phyloP scores from a whole-genome alignment of 1,140 invertebrate species.

The Chrysomallon squamiferum region DNA sequence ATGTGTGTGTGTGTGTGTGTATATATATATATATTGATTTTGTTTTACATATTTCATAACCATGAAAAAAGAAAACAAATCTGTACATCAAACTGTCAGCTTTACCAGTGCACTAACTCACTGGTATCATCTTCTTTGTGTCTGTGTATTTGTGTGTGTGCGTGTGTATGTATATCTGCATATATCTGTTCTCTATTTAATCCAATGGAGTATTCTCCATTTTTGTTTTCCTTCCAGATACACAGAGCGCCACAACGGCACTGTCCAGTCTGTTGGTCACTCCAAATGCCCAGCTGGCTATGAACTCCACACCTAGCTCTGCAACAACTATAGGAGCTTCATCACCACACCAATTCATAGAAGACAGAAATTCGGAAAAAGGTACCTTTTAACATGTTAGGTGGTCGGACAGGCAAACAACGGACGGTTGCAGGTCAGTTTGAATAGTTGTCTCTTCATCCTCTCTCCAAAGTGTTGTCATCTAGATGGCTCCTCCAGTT shows the following conservation, averaged over 20 bases:
- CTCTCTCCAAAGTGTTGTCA: not conserved
- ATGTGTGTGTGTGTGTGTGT: too few relatives aligned
- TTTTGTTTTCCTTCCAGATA: too few relatives aligned
- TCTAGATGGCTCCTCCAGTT: not conserved
- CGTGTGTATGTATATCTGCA: too few relatives aligned
- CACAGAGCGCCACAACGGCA: conserved; percentile 31
- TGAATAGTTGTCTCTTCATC: not conserved
- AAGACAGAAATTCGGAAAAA: conserved; percentile 23
- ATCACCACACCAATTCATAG: conserved; percentile 15
- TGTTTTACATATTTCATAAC: too few relatives aligned
- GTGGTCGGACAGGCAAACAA: not conserved
- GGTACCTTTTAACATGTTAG: conserved; percentile 15
- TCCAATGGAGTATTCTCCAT: too few relatives aligned
- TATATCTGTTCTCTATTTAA: too few relatives aligned
- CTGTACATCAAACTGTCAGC: too few relatives aligned
- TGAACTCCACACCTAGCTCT: conserved; percentile 32
- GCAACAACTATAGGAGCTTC: conserved; percentile 24
- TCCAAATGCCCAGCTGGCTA: conserved; percentile 33
- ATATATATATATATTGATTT: too few relatives aligned
- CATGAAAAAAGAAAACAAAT: too few relatives aligned
- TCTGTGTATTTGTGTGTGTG: too few relatives aligned
- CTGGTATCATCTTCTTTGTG: too few relatives aligned
- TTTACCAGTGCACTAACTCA: too few relatives aligned
- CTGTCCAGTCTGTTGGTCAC: conserved; percentile 44
- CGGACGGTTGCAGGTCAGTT: not conserved